A percentile compares a stretch with the other conserved stretches of the same genome.
Conservation (phyloP, 2,113 vertebrate genomes). For the Rhinopomastus cyanomelas region DNA sequence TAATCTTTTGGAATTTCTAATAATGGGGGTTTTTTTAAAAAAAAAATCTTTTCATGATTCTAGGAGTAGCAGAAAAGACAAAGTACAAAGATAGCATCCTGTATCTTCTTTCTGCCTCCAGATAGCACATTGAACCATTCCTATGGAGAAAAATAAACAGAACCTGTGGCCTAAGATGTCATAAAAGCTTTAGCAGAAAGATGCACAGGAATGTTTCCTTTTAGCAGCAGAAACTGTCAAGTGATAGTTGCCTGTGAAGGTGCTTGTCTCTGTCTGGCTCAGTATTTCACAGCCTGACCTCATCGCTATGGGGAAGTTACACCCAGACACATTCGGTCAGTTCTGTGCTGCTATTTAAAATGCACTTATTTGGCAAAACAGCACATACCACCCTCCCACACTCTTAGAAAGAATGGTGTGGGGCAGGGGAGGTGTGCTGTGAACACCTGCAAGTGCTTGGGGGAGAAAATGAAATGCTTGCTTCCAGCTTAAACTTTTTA, state of each 20-base stretch:
- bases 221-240: neutral
- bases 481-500: neutral
- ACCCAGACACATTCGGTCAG: neutral
- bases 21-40: neutral
- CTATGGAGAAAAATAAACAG: slow-evolving; percentile 18
- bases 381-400: neutral
- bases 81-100: neutral
- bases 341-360: neutral
- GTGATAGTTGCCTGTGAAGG: neutral
- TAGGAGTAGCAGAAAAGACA: neutral
- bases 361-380: neutral
- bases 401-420: neutral
- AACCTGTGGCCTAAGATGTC: neutral
- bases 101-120: neutral
- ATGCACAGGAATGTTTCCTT: neutral
- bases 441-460: neutral
- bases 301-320: neutral
- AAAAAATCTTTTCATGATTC: neutral
- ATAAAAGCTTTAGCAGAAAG: slow-evolving; percentile 12
- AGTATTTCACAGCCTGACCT: neutral
- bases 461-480: neutral
- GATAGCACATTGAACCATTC: neutral
- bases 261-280: neutral
- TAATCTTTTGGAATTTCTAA: neutral
- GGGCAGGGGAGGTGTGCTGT: neutral